Evolutionary conservation across 2,113 vertebrate genomes (phyloP).

Genomic region (Peromyscus maniculatus): DNA sequence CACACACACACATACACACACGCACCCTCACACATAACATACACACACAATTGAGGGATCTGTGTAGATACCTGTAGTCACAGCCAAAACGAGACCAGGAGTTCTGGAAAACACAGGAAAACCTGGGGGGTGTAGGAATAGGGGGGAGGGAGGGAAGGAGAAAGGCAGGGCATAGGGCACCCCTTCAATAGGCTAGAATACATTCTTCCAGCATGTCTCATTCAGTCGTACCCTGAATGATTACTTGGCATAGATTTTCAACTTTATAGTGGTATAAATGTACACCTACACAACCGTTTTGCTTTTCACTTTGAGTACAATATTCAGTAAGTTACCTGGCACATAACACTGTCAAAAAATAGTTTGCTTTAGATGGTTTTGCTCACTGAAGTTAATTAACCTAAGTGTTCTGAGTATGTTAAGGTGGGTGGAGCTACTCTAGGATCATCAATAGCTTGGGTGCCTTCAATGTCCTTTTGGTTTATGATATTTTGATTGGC

Average conservation of each 20-base stretch:
- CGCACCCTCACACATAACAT: background rate
- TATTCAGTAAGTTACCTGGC: background rate
- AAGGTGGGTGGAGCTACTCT: background rate
- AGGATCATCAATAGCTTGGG: background rate
- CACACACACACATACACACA: background rate
- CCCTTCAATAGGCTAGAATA: background rate
- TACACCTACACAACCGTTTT: background rate
- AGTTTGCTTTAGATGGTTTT: background rate
- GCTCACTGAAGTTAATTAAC: background rate
- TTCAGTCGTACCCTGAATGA: background rate
- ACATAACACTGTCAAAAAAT: background rate
- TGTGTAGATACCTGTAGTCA: background rate
- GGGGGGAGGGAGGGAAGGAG: background rate
- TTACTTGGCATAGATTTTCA: background rate
- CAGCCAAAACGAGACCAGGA: background rate
- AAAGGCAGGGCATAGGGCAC: background rate
- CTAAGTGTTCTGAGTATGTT: background rate
- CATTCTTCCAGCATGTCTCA: background rate
- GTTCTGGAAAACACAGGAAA: background rate
- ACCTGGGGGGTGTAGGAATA: background rate
- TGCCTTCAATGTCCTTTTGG: background rate
- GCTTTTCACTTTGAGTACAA: background rate
- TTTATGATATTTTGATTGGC: background rate
- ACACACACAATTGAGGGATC: background rate
- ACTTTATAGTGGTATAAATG: background rate